Percentiles rank a stretch among this genome's conserved stretches.
Conservation (phyloP, 2,888 invertebrate species). For the Coenonympha arcania region DNA sequence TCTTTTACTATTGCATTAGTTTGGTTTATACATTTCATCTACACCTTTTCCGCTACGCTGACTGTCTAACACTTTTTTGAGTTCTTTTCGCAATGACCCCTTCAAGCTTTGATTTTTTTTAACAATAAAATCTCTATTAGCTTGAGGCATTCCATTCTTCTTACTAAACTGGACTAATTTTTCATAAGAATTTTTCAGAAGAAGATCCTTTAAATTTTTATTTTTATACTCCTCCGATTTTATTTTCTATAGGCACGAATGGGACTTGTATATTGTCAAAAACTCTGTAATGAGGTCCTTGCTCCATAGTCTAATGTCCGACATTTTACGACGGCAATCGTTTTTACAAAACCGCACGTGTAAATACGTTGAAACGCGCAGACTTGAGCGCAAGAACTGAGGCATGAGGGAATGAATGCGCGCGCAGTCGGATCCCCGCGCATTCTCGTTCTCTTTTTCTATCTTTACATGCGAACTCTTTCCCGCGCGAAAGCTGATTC, state of each 20-base stretch:
- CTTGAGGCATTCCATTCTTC: not conserved
- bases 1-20: too few species aligned
- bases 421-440: not conserved
- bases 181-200: too few species aligned
- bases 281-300: not conserved
- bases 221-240: not conserved
- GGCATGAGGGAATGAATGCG: not conserved
- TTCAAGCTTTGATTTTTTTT: too few species aligned
- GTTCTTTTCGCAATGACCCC: too few species aligned
- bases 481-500: not conserved
- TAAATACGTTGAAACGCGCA: not conserved
- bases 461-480: not conserved
- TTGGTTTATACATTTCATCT: too few species aligned
- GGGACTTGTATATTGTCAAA: not conserved
- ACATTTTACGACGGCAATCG: not conserved
- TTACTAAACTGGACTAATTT: too few species aligned
- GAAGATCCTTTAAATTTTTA: not conserved
- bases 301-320: not conserved
- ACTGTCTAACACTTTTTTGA: too few species aligned
- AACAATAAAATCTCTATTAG: not conserved
- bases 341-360: not conserved
- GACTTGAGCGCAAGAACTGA: not conserved
- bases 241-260: not conserved
- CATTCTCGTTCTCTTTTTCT: not conserved
- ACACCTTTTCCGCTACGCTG: too few species aligned